phyloP scores from a whole-genome alignment of 2,888 invertebrate species.

The Gasteruption jaculator region DNA sequence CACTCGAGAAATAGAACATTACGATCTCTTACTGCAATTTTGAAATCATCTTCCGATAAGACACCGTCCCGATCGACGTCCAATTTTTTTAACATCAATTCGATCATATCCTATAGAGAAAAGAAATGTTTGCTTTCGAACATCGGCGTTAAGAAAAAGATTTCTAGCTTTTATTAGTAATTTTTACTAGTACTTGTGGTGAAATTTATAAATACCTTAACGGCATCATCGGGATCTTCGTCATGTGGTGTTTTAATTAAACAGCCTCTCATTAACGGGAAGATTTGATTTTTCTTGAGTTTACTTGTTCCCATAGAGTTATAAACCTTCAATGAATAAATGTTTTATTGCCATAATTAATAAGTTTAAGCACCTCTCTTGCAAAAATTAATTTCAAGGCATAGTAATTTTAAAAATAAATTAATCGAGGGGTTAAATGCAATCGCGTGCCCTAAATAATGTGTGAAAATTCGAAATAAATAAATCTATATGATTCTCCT shows the following conservation, averaged over 20 bases:
- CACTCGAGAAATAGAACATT: constrained; percentile 38
- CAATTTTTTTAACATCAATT: constrained; percentile 57
- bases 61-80: constrained; percentile 60
- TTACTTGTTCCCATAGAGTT: constrained; percentile 38
- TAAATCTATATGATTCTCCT: too few relatives aligned
- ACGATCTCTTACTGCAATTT: constrained; percentile 50
- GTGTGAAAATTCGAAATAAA: too few relatives aligned
- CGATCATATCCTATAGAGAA: constrained; percentile 56
- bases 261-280: constrained; percentile 46
- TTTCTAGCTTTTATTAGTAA: too few relatives aligned
- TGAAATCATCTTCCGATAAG: constrained; percentile 55
- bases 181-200: constrained; percentile 2
- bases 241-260: constrained; percentile 53
- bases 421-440: too few relatives aligned
- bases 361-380: too few relatives aligned
- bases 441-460: too few relatives aligned
- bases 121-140: too few relatives aligned
- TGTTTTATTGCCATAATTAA: too few relatives aligned
- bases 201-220: constrained; percentile 41
- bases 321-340: too few relatives aligned
- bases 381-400: too few relatives aligned
- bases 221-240: constrained; percentile 62
- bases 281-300: constrained; percentile 43
- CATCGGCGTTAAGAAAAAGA: too few relatives aligned
- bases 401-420: too few relatives aligned